These are phyloP conservation scores for Xenopus laevis DNA, from an alignment of 2,113 vertebrate species.

Conservation along the genomic window DNA sequence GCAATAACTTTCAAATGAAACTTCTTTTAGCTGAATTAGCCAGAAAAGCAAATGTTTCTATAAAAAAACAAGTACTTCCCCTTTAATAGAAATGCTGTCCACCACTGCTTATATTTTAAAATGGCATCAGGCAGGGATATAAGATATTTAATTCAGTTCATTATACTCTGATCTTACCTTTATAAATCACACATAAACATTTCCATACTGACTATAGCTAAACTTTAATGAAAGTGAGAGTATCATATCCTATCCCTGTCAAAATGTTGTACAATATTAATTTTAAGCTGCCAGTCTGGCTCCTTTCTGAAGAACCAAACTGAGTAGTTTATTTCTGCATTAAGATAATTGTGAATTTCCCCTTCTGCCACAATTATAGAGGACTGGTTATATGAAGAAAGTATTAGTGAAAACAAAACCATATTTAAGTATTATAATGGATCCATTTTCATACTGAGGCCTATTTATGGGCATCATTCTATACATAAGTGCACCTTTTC, in stretches of 20 bases:
- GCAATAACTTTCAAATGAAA: no score
- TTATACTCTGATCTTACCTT: no score
- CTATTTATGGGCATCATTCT: no score
- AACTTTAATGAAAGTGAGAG: neutral
- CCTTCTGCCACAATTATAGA: conserved; percentile 1
- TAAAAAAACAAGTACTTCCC: neutral
- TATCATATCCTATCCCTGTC: conserved; percentile 34
- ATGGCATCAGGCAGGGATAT: neutral
- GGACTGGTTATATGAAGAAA: neutral
- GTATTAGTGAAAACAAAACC: no score
- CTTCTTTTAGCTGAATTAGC: no score
- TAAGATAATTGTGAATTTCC: conserved; percentile 36
- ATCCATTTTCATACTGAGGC: no score
- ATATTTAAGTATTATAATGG: neutral
- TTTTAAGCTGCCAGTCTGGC: conserved; percentile 38
- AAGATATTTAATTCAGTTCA: no score
- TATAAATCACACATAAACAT: no score
- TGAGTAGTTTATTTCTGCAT: conserved; percentile 31
- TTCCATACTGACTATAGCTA: no score
- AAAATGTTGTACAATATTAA: conserved; percentile 34
- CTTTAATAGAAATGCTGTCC: neutral
- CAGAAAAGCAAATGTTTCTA: no score
- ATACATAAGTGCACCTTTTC: no score
- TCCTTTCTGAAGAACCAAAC: conserved; percentile 34
- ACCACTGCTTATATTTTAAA: neutral